Base-by-base conservation (phyloP, 35 echinoderm and acorn worm genomes). In the Apostichopus parvimensis region DNA sequence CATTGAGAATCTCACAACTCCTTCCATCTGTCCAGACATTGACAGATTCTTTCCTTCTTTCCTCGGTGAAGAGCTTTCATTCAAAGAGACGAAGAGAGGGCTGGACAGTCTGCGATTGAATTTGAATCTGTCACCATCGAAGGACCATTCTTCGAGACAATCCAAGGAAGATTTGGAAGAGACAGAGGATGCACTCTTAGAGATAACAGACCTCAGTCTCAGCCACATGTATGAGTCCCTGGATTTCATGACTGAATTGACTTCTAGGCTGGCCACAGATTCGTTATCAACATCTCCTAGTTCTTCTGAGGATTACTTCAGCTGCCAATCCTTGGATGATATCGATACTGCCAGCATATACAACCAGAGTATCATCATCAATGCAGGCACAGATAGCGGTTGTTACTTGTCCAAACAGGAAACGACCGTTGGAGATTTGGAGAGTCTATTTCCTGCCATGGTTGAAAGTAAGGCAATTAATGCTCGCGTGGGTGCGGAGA, bases 221-320 rank as follows among this genome's bases (percentile, higher is more conserved):
- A 89, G 89, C 60, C 96, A 98, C 54, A 95, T 98, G 94, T 94
- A 93, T n/a, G 92, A 98, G 80, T 98, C 96, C 60, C 58, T 98
- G 56, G 96, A 98, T 92, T 95, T 95, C 90, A 88, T 94, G 70
- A 97, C 95, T 17, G 95, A 97, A 79, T 54, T 97, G 23, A 91
- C 89, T 0, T 91, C 89, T 17, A 78, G 55, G 14, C 55, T 91
- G 1, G 11, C 89, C 54, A 25, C 71, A 4, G 89, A 91, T 28
- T 91, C 89, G 11, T 60, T 91, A 12, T 91, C 89, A 77, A 78
- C 73, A 10, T 91, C 89, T 79, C 76, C 71, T 53, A 79, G 72
- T 64, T 88, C 86, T 6, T 88, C 86, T 54, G 57, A 88, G 28
- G 92, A 87, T 56, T 83, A 93, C 14, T 87, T 73, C 73, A 86